A percentile compares a stretch with the other conserved stretches of the same genome.
Evolutionary conservation across 2,113 vertebrate species (phyloP).

Genomic region (Rhizomys pruinosus): DNA sequence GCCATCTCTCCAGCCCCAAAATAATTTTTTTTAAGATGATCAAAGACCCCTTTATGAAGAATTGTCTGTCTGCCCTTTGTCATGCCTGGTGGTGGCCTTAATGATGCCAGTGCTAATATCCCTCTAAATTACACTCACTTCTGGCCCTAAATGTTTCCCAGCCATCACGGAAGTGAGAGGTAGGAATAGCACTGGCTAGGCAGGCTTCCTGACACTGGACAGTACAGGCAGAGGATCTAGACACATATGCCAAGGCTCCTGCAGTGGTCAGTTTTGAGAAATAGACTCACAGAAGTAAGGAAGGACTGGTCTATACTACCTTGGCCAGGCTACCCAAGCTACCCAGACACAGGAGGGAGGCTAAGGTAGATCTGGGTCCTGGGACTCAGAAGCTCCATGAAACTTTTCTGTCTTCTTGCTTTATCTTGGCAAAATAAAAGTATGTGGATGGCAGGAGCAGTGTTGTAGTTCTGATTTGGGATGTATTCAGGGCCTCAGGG

Average conservation of each 20-base stretch:
- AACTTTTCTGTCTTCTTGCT: no score
- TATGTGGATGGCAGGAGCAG: neutral
- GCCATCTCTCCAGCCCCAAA: no score
- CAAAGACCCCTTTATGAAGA: neutral
- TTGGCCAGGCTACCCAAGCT: neutral
- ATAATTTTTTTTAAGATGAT: neutral
- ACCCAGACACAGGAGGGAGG: neutral
- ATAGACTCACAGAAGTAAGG: neutral
- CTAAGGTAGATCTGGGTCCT: neutral
- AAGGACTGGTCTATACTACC: neutral
- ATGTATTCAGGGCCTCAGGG: neutral
- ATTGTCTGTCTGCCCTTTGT: slow-evolving; percentile 10
- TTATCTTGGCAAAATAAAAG: neutral
- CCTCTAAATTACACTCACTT: slow-evolving; percentile 66
- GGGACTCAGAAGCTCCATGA: no score
- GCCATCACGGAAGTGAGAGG: neutral
- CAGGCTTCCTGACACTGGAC: neutral
- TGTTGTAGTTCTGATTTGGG: neutral
- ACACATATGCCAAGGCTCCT: neutral
- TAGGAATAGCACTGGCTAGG: no score
- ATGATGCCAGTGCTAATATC: slow-evolving; percentile 39
- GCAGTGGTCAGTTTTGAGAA: neutral
- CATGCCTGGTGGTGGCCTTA: slow-evolving; percentile 1
- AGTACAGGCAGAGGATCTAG: neutral
- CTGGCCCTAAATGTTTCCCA: slow-evolving; percentile 63